Evolutionary conservation across 2,113 vertebrate species (phyloP).

Genomic region (Rousettus leschenaultii): DNA sequence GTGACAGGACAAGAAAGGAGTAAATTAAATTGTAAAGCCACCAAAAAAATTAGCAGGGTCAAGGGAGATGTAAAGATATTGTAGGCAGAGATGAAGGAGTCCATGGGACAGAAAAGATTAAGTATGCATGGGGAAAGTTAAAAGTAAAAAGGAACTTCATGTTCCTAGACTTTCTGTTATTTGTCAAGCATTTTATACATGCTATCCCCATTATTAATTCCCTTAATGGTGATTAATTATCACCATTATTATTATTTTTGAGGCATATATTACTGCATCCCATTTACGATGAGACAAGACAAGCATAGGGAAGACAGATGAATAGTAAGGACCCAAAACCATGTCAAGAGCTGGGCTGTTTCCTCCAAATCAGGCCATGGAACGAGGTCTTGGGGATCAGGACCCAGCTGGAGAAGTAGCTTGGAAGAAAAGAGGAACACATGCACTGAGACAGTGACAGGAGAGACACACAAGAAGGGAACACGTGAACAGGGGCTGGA

Average conservation of each 20-base stretch:
- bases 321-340: background rate
- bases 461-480: background rate
- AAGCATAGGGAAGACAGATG: background rate
- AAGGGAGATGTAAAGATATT: background rate
- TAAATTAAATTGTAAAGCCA: background rate
- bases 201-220: background rate
- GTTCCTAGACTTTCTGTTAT: background rate
- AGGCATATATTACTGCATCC: background rate
- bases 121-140: too few relatives aligned
- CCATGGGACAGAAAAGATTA: background rate
- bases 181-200: background rate
- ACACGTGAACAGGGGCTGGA: rapidly evolving
- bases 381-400: background rate
- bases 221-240: background rate
- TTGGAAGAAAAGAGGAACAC: background rate
- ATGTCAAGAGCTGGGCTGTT: background rate
- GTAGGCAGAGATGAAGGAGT: background rate
- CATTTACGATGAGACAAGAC: background rate
- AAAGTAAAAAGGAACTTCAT: background rate
- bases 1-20: background rate
- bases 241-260: background rate
- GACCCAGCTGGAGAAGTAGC: background rate
- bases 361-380: background rate
- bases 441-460: background rate
- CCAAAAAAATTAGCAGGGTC: background rate